Evolutionary conservation across 2,113 vertebrate species (phyloP), one percentile per base, ranked within the genome.

Genomic region (Melanostigma gelatinosum): DNA sequence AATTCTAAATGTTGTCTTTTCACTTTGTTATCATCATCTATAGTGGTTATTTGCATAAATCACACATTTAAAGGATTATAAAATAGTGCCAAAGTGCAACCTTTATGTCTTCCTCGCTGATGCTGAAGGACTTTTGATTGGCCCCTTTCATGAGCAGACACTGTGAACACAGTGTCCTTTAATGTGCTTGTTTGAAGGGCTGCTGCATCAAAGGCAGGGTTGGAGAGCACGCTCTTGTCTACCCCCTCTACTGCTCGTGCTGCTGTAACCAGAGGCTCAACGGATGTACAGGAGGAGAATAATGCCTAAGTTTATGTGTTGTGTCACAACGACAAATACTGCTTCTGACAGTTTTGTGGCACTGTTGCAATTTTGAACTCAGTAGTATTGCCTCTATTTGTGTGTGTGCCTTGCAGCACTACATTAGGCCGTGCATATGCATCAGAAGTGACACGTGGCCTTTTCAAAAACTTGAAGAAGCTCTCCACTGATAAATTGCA

Each of bases 381-480:
- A 44, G 46, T 13, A 63, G 58, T 5, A 55, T 44, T 36, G 52
- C 12, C 2, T 72, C 32, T 66, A 6, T 52, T 24, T 48, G 52
- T 58, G 46, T 52, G 34, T 65, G 24, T 58, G 4, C 10, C 62
- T 34, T 73, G 71, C 16, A 79, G 74, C 15, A 0, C 55, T 69
- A 72, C 84, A 75, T 57, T 58, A 48, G 72, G 69, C n/a, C 67
- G 71, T 75, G 55, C 79, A 76, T 79, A 68, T 83, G 75, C 68
- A 89, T 71, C 20, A 72, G 40, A 71, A 20, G 4, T 72, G 69
- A 76, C 72, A 82, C 64, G 24, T 42, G 67, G 42, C 61, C 62
- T 77, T 78, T 85, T 71, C 58, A 82, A 62, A 55, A 50, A 29
- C 20, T 50, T 11, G n/a, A 15, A 36, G 67, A 55, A 68, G 63